Evolutionary conservation across 2,888 invertebrate species (phyloP).

Genomic region (Choreutis nemorana): DNA sequence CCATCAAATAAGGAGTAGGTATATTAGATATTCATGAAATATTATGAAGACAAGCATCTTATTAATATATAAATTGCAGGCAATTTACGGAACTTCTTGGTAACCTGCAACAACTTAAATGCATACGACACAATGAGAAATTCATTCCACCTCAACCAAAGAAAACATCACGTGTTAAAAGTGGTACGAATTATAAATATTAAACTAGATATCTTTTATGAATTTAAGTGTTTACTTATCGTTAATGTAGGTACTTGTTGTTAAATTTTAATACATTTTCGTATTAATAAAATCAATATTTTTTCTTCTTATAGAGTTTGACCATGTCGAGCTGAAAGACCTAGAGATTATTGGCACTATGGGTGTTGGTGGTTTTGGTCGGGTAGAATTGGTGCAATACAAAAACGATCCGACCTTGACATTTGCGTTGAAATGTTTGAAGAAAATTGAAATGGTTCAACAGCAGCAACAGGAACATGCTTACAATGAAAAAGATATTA

Average conservation of each 20-base stretch:
- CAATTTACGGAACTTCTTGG: conserved; percentile 87
- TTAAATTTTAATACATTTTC: no score
- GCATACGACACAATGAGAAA: conserved; percentile 39
- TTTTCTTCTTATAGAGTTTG: conserved; percentile 59
- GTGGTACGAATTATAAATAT: conserved; percentile 26
- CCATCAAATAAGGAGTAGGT: no score
- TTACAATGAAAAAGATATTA: conserved; percentile 86
- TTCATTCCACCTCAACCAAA: conserved; percentile 37
- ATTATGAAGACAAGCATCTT: no score
- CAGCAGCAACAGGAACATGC: conserved; percentile 91
- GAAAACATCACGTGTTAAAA: conserved; percentile 42
- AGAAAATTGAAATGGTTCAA: conserved; percentile 88
- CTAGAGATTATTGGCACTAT: conserved; percentile 84
- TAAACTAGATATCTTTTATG: no score
- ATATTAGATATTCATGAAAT: no score
- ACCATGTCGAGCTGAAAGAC: conserved; percentile 76
- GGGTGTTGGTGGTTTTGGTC: conserved; percentile 92
- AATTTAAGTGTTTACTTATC: no score
- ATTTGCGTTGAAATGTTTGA: conserved; percentile 88
- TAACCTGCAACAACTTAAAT: conserved; percentile 72
- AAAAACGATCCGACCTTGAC: conserved; percentile 60
- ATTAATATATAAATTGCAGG: no score
- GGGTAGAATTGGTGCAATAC: conserved; percentile 81
- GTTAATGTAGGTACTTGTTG: no score
- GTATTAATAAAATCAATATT: no score